Conservation (phyloP, 2,888 invertebrate species). For the Acanthosepion esculentum region DNA sequence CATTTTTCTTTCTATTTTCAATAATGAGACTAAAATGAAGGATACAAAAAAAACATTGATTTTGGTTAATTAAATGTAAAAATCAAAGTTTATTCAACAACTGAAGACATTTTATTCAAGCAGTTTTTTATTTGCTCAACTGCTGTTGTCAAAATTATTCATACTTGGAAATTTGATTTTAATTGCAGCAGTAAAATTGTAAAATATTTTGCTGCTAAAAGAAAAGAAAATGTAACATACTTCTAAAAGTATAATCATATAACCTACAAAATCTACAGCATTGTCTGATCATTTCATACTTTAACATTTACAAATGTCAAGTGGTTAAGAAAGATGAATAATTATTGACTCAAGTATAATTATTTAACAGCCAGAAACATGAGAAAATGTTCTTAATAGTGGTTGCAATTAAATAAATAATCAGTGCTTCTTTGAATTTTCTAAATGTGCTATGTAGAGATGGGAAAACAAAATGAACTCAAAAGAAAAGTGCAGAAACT, state of each 20-base stretch:
- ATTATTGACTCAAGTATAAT: background rate
- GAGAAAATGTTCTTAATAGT: background rate
- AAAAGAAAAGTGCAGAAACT: no score
- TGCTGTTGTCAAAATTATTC: background rate
- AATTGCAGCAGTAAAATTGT: background rate
- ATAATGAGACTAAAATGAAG: no score
- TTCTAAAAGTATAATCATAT: background rate
- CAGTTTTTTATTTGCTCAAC: background rate
- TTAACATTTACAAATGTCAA: background rate
- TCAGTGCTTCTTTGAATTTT: background rate
- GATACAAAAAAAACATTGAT: no score
- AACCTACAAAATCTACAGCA: background rate
- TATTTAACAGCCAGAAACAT: background rate
- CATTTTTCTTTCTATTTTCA: no score
- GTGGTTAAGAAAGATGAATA: background rate
- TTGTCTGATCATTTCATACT: background rate
- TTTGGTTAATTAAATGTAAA: background rate
- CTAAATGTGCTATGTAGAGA: no score
- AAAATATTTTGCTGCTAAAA: background rate
- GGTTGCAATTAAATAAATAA: background rate
- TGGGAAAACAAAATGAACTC: no score
- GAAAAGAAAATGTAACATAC: background rate
- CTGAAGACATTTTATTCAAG: background rate
- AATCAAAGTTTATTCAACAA: background rate
- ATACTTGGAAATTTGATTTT: background rate